Base-by-base conservation (phyloP, 2,888 invertebrate genomes). In the Acanthosepion lycidas region DNA sequence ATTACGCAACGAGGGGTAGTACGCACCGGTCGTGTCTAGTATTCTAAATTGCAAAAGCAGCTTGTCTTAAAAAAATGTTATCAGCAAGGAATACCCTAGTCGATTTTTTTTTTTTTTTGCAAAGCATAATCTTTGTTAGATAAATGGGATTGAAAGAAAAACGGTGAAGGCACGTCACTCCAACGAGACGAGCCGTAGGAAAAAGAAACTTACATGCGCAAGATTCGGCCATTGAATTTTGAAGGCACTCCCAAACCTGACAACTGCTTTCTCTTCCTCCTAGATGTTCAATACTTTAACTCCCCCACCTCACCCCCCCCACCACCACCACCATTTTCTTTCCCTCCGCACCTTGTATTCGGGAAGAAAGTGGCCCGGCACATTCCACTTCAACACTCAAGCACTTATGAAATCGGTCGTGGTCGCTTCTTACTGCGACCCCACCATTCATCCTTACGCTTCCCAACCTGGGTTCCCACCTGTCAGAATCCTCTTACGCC, bases 361-460 rank as follows among this genome's bases (percentile, higher is more conserved):
- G 15, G 78, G 78, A 5, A 78, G 78, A 78, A 78, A 78, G 78
- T 78, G 78, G 78, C 78, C 78, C 78, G 78, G 23, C 78, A n/a
- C n/a, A 78, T 78, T 78, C 78, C 78, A 78, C 78, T 78, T 78
- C n/a, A 78, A 78, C n/a, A 78, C 78, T 78, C 78, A 78, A 78
- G 78, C 78, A n/a, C n/a, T 78, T 78, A 78, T 78, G 78, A 78
- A 78, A 78, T 78, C 78, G 78, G 78, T 3, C 59, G 23, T 26
- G 6, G 59, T 59, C 59, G 59, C 20, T 59, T 59, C 59, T 59
- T 59, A 59, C 20, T 59, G 59, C 23, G 26, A 5, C 6, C 59
- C 59, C 42, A 3, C 78, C 33, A 78, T 78, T n/a, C 78, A 12
- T 12, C 9, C n/a, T 26, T 33, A 15, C n/a, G 5, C 78, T 33